Evolutionary conservation across 1,140 invertebrate species (phyloP).

Genomic region (Drosophila pectinifera): DNA sequence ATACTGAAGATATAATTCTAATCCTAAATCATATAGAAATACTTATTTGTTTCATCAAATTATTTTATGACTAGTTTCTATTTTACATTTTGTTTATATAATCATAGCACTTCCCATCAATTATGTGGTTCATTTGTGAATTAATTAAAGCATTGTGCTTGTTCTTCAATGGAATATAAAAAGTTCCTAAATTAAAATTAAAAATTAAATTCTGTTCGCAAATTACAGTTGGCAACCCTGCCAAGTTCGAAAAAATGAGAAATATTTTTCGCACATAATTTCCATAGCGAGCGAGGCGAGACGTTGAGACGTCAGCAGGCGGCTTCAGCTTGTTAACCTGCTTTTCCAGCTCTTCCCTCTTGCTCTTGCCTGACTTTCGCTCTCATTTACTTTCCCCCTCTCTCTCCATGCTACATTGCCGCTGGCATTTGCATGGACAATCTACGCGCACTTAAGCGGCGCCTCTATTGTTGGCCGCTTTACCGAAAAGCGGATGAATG

Average conservation of each 20-base stretch:
- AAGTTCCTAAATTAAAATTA: background rate
- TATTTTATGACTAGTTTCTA: too few species aligned
- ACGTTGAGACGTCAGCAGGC: constrained; percentile 52
- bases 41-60: too few species aligned
- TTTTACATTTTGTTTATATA: too few species aligned
- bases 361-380: background rate
- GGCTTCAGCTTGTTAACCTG: constrained; percentile 78
- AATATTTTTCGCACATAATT: constrained; percentile 68
- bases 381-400: background rate
- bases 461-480: constrained; percentile 48
- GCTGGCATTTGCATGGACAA: constrained; percentile 67
- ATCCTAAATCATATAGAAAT: too few species aligned
- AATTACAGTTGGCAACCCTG: constrained; percentile 5
- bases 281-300: constrained; percentile 21
- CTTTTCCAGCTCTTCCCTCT: constrained; percentile 46
- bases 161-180: too few species aligned
- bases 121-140: background rate
- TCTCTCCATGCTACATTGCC: constrained; percentile 15
- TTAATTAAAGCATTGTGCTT: background rate
- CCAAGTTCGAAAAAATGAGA: constrained; percentile 8
- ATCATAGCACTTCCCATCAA: too few species aligned
- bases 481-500: constrained; percentile 56
- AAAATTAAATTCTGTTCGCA: background rate
- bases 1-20: too few species aligned
- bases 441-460: constrained; percentile 64